A percentile compares a stretch with the other conserved stretches of the same genome.
Conservation (phyloP, 92 coral and sea anemone species). For the Phenganax stokvisi region DNA sequence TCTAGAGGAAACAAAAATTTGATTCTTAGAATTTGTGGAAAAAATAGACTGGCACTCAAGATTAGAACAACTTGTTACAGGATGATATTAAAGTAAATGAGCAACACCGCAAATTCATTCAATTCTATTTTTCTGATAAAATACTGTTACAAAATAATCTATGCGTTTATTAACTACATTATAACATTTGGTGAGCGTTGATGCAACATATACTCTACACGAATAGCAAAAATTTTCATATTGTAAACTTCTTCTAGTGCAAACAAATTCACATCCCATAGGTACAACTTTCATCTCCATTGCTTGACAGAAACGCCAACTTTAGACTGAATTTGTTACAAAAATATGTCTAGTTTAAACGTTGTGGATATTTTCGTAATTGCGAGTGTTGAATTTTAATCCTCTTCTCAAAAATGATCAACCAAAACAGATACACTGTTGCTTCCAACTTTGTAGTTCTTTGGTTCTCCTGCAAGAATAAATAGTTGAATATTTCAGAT, state of each 20-base stretch:
- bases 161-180: not conserved
- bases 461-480: not conserved
- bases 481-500: not conserved
- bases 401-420: constrained; percentile 67
- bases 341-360: not conserved
- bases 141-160: constrained; percentile 5
- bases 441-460: constrained; percentile 79
- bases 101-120: not conserved
- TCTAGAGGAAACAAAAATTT: not conserved
- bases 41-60: not conserved
- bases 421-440: constrained; percentile 94
- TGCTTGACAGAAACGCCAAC: no score
- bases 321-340: not conserved
- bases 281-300: no score
- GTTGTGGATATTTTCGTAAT: not conserved
- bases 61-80: not conserved
- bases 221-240: no score
- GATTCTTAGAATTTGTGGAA: not conserved
- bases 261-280: no score
- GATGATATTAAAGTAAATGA: not conserved
- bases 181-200: not conserved
- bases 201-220: no score
- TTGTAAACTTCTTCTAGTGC: no score
- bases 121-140: not conserved
- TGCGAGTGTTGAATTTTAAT: not conserved